A percentile compares a stretch with the other conserved stretches of the same genome.
These are phyloP conservation scores for Caenorhabditis drosophilae DNA, from an alignment of 2,888 invertebrate species.

Conservation along the genomic window DNA sequence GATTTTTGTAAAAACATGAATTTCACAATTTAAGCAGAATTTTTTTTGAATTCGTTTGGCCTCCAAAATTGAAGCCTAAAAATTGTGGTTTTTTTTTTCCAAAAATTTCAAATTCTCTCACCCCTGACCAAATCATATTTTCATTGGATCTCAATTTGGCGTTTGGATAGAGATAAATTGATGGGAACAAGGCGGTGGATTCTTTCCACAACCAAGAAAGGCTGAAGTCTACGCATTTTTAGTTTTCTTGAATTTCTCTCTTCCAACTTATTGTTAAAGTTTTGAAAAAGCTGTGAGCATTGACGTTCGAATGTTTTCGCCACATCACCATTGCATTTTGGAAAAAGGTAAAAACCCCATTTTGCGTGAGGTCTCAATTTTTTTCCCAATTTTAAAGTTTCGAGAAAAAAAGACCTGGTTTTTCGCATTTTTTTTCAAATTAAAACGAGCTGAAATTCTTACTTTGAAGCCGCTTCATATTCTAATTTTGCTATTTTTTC, in stretches of 20 bases:
- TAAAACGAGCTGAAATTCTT: background rate
- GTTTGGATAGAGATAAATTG: constrained; percentile 26
- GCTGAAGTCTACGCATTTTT: constrained; percentile 11
- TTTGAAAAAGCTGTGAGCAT: constrained; percentile 15
- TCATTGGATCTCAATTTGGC: constrained; percentile 4
- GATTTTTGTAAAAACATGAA: constrained; percentile 57
- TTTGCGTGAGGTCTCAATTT: constrained; percentile 43
- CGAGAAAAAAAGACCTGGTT: constrained; percentile 33
- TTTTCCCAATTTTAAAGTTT: constrained; percentile 38
- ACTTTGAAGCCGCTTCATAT: constrained; percentile 18
- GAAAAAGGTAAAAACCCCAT: constrained; percentile 54
- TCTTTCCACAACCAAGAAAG: constrained; percentile 37
- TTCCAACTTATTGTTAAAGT: constrained; percentile 29
- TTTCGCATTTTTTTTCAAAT: background rate
- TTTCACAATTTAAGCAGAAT: constrained; percentile 25
- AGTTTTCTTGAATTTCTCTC: background rate
- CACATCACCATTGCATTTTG: constrained; percentile 45
- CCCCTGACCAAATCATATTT: background rate
- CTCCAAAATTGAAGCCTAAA: constrained; percentile 38
- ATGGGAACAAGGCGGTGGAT: constrained; percentile 37
- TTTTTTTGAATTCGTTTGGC: constrained; percentile 23
- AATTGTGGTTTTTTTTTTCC: background rate
- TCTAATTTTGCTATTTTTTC: constrained; percentile 17
- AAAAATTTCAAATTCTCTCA: background rate
- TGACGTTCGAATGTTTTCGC: constrained; percentile 17